Evolutionary conservation across 2,797 vertebrate genomes (phyloP).

Genomic region (Hozukius guyotensis): DNA sequence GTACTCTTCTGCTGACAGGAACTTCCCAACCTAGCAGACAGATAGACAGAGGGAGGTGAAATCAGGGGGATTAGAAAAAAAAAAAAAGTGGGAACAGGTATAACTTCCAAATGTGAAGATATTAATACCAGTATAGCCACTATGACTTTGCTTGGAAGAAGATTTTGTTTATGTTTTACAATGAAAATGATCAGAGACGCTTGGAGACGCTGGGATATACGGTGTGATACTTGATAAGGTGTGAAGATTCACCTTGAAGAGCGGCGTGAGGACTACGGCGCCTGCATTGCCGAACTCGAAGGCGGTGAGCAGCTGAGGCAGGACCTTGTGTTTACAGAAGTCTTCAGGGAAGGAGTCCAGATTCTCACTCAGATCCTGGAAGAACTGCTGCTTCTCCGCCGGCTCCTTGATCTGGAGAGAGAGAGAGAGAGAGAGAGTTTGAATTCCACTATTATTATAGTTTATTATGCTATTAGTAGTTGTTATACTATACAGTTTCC

Average conservation of each 20-base stretch:
- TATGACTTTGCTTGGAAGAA: background rate
- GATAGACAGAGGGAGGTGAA: background rate
- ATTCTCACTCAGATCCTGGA: slow-evolving; percentile 91
- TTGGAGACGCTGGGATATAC: background rate
- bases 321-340: slow-evolving; percentile 94
- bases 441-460: background rate
- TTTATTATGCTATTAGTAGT: background rate
- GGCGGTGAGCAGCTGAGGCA: slow-evolving; percentile 91
- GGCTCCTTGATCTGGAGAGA: slow-evolving; percentile 90
- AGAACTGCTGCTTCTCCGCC: slow-evolving; percentile 92
- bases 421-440: background rate
- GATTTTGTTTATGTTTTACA: background rate
- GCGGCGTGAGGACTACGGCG: slow-evolving; percentile 90
- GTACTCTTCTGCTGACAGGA: slow-evolving; percentile 90
- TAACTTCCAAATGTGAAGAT: background rate
- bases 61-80: background rate
- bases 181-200: background rate
- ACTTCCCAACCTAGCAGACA: slow-evolving; percentile 89
- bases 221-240: background rate
- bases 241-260: slow-evolving; percentile 87
- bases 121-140: background rate
- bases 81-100: background rate
- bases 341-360: slow-evolving; percentile 92
- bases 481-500: background rate
- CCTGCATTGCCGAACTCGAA: slow-evolving; percentile 93